These are phyloP conservation scores for Andrena haemorrhoa DNA, from an alignment of 2,888 invertebrate species.

Conservation along the genomic window DNA sequence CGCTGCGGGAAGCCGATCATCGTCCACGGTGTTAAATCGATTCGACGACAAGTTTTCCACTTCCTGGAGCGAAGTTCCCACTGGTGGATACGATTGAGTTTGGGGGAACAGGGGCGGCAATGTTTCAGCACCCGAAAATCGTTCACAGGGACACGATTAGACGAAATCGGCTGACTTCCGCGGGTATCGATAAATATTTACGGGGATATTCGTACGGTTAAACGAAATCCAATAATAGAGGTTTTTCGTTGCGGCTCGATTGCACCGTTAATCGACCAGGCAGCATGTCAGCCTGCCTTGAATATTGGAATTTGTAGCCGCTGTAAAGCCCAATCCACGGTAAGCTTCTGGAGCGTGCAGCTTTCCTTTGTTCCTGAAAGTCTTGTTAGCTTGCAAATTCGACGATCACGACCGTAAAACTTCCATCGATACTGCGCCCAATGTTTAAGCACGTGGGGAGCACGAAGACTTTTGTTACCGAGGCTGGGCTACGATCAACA, in stretches of 20 bases:
- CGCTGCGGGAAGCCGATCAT: constrained; percentile 30
- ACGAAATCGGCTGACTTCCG: constrained; percentile 39
- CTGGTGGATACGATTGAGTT: constrained; percentile 38
- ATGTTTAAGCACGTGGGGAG: neutral
- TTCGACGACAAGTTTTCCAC: constrained; percentile 57
- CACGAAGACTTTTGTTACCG: neutral
- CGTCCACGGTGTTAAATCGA: constrained; percentile 48
- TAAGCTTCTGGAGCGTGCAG: constrained; percentile 6
- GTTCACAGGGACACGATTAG: constrained; percentile 26
- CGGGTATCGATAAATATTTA: constrained; percentile 67
- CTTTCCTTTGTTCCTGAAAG: constrained; percentile 33
- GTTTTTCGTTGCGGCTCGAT: constrained; percentile 51
- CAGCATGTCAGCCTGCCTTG: constrained; percentile 23
- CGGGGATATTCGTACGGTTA: constrained; percentile 65
- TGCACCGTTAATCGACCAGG: constrained; percentile 58
- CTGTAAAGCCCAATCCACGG: neutral
- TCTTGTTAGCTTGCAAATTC: constrained; percentile 49
- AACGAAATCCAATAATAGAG: constrained; percentile 71
- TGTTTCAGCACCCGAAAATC: constrained; percentile 37
- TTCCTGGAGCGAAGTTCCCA: constrained; percentile 46
- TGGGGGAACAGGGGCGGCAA: constrained; percentile 15
- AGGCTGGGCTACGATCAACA: neutral
- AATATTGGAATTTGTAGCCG: constrained; percentile 40
- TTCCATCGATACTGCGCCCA: neutral
- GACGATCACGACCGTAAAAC: neutral